phyloP scores from a whole-genome alignment of 2,113 vertebrate genomes.

The Pantherophis guttatus region DNA sequence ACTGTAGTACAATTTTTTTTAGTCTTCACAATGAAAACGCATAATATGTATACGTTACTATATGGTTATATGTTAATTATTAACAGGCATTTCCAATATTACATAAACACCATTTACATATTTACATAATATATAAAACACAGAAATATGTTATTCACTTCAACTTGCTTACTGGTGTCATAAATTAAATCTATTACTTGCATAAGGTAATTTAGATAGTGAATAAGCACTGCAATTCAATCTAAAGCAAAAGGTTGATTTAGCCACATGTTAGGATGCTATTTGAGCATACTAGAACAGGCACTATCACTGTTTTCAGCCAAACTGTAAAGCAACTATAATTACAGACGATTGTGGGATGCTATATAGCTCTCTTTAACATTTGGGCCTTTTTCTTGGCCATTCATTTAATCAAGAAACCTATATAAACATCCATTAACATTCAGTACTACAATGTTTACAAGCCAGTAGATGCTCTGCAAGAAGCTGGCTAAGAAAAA shows the following conservation, averaged over 20 bases:
- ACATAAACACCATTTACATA: not conserved
- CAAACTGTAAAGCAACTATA: conserved; percentile 55
- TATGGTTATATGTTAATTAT: not conserved
- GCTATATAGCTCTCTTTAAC: conserved; percentile 72
- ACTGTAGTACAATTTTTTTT: conserved; percentile 38
- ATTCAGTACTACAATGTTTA: conserved; percentile 47
- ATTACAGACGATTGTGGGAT: conserved; percentile 52
- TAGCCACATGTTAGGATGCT: conserved; percentile 50
- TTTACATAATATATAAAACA: conserved; percentile 16
- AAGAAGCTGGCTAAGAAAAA: conserved; percentile 23
- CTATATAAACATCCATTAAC: conserved; percentile 35
- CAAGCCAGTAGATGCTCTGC: conserved; percentile 40
- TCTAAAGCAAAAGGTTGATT: conserved; percentile 34
- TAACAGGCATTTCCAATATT: not conserved
- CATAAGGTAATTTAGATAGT: conserved; percentile 35
- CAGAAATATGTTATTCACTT: conserved; percentile 8
- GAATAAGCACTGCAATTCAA: conserved; percentile 31
- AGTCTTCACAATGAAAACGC: conserved; percentile 17
- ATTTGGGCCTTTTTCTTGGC: conserved; percentile 16
- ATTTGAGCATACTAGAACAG: conserved; percentile 52
- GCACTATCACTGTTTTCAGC: conserved; percentile 45
- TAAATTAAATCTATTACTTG: conserved; percentile 29
- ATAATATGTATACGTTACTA: not conserved
- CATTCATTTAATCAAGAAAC: conserved; percentile 40
- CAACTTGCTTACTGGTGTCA: not conserved